Evolutionary conservation across 2,888 invertebrate genomes (phyloP).

Genomic region (Gymnocheta viridis): DNA sequence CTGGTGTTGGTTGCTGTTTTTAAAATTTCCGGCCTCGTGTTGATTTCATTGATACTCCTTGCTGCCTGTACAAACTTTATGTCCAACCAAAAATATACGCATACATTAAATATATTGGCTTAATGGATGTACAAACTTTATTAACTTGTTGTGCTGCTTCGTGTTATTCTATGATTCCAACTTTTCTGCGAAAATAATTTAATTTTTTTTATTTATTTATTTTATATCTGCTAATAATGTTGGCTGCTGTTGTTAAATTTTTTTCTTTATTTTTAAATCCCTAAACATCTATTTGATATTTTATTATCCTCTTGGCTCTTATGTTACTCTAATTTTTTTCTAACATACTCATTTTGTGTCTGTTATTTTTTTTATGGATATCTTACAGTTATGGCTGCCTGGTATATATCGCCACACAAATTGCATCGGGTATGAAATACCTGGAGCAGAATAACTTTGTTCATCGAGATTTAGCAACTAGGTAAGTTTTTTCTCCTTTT

Average conservation of each 20-base stretch:
- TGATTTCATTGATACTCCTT: constrained; percentile 68
- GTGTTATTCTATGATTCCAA: constrained; percentile 74
- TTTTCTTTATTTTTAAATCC: constrained; percentile 41
- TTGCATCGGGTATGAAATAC: constrained; percentile 95
- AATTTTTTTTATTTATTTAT: background rate
- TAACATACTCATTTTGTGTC: background rate
- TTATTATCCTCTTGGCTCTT: constrained; percentile 60
- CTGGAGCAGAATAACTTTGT: constrained; percentile 92
- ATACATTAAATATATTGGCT: constrained; percentile 47
- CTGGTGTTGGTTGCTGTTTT: constrained; percentile 72
- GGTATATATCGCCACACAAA: constrained; percentile 93
- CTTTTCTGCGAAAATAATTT: constrained; percentile 5
- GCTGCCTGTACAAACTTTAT: constrained; percentile 14
- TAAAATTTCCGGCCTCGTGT: constrained; percentile 79
- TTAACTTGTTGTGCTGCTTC: constrained; percentile 75
- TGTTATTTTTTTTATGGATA: background rate
- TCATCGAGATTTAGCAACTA: constrained; percentile 92
- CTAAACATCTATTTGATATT: constrained; percentile 62
- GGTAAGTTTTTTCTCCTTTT: constrained; percentile 83
- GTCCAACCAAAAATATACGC: constrained; percentile 69
- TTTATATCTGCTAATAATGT: constrained; percentile 41
- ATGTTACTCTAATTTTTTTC: background rate
- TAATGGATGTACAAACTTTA: constrained; percentile 78
- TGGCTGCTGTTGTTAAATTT: constrained; percentile 46
- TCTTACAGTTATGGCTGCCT: constrained; percentile 89